Conservation (phyloP, 2,888 invertebrate genomes). For the Homarus gammarus region DNA sequence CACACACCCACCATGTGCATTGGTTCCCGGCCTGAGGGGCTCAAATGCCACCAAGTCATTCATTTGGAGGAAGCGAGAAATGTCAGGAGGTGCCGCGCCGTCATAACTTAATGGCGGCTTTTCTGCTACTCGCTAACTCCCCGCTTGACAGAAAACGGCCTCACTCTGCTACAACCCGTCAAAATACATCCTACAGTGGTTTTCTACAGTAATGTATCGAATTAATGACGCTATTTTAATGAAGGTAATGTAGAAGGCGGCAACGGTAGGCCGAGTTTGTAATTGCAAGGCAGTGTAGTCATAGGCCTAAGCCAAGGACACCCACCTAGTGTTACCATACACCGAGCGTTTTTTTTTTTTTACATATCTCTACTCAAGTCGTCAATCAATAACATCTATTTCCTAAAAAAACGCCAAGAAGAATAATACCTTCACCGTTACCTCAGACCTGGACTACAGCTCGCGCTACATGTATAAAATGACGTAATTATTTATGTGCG, state of each 20-base stretch:
- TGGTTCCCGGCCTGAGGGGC: neutral
- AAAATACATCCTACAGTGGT: no score
- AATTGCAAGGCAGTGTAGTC: constrained; percentile 25
- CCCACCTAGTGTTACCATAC: neutral
- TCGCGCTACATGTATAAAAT: no score
- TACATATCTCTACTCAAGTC: no score
- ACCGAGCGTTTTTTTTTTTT: neutral
- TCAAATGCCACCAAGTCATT: constrained; percentile 28
- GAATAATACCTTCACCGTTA: neutral
- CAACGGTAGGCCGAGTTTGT: neutral
- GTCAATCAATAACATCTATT: neutral
- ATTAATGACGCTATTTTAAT: no score
- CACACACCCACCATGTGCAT: neutral
- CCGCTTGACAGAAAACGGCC: neutral
- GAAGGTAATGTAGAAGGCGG: neutral
- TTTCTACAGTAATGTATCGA: no score
- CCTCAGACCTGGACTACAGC: no score
- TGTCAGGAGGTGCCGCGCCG: neutral
- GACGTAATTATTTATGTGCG: no score
- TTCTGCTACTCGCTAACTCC: neutral
- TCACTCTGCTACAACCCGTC: no score
- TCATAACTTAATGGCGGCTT: neutral
- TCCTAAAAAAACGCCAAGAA: no score
- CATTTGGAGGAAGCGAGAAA: constrained; percentile 6
- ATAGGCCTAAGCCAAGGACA: constrained; percentile 23